Percentiles rank a stretch among this genome's conserved stretches.
Evolutionary conservation across 1,140 invertebrate genomes (phyloP).

Genomic region (Idris sp.): DNA sequence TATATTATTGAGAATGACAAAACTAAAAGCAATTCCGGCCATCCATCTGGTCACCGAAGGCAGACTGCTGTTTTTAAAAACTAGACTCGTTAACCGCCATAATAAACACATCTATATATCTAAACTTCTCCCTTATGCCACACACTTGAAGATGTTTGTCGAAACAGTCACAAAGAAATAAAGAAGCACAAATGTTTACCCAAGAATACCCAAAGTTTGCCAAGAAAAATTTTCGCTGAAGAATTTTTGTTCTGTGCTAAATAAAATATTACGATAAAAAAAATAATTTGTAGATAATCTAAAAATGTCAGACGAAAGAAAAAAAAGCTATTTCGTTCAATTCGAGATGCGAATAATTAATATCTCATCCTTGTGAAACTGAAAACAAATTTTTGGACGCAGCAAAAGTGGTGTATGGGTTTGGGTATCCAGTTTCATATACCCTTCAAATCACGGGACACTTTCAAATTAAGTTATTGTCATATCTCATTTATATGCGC

Average conservation of each 20-base stretch:
- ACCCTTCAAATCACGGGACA: constrained; percentile 50
- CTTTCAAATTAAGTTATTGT: constrained; percentile 59
- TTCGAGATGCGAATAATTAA: background rate
- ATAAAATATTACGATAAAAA: no score
- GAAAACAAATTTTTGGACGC: constrained; percentile 12
- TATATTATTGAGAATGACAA: no score
- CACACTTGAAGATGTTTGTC: constrained; percentile 34
- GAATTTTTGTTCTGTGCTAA: no score
- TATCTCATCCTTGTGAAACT: background rate
- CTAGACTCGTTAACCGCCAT: constrained; percentile 38
- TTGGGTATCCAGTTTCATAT: constrained; percentile 40
- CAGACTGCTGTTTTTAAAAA: constrained; percentile 49
- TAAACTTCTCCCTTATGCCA: constrained; percentile 32
- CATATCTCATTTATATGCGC: constrained; percentile 59
- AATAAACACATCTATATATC: constrained; percentile 42
- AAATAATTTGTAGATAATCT: no score
- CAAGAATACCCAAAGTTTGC: no score
- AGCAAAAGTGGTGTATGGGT: constrained; percentile 14
- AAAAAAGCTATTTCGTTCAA: no score
- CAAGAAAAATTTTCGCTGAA: no score
- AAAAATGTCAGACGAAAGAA: no score
- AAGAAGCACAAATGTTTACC: constrained; percentile 29
- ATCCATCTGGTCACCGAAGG: constrained; percentile 49
- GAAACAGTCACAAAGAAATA: constrained; percentile 31
- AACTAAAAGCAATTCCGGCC: constrained; percentile 43